Evolutionary conservation across 1,140 invertebrate genomes (phyloP).

Genomic region (Homarus americanus): DNA sequence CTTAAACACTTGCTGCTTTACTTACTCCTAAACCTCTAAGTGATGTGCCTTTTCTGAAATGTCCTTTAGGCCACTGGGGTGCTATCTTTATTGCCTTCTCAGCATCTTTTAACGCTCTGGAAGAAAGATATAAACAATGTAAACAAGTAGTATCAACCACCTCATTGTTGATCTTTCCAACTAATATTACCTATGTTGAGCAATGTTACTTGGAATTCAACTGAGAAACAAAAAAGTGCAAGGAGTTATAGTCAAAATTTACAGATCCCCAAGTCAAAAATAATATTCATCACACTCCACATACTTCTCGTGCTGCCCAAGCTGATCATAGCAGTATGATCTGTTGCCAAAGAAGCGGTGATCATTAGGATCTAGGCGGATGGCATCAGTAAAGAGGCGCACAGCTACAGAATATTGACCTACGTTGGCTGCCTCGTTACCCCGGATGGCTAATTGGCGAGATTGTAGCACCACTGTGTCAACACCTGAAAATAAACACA

Average conservation of each 20-base stretch:
- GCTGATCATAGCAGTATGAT: constrained; percentile 72
- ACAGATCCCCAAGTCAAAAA: too few species aligned
- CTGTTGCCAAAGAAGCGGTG: constrained; percentile 75
- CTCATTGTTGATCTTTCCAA: too few species aligned
- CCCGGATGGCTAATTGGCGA: constrained; percentile 63
- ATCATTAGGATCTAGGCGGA: constrained; percentile 68
- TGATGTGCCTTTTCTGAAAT: constrained; percentile 81
- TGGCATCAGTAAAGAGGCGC: constrained; percentile 72
- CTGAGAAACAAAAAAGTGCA: too few species aligned
- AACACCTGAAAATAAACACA: neutral
- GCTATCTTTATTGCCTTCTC: constrained; percentile 80
- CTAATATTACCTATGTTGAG: too few species aligned
- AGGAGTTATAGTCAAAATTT: too few species aligned
- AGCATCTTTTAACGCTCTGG: constrained; percentile 81
- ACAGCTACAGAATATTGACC: constrained; percentile 71
- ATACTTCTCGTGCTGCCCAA: constrained; percentile 73
- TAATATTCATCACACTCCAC: neutral
- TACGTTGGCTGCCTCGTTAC: constrained; percentile 72
- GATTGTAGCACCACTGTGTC: constrained; percentile 63
- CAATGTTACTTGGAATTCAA: too few species aligned
- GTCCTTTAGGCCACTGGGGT: constrained; percentile 80
- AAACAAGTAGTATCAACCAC: too few species aligned
- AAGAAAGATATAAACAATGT: constrained; percentile 37
- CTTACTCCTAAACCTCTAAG: constrained; percentile 80
- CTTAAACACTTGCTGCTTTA: constrained; percentile 5